phyloP scores from a whole-genome alignment of 2,113 vertebrate species.

The Scolopax mira region DNA sequence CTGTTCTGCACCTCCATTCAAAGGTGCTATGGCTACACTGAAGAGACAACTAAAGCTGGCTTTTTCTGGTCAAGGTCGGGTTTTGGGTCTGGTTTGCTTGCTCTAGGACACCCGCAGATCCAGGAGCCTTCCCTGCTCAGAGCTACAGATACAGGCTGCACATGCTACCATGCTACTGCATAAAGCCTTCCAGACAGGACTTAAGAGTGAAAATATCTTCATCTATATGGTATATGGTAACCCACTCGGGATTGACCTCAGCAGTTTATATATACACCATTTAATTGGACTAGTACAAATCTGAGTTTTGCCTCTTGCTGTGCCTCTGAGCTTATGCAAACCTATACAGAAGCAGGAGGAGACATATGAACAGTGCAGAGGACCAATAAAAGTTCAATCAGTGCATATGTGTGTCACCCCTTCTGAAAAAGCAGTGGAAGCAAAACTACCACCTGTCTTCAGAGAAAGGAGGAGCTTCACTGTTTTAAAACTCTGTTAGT shows the following conservation, averaged over 20 bases:
- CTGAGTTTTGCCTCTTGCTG: not conserved
- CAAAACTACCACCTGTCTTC: not conserved
- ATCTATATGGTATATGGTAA: not conserved
- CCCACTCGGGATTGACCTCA: not conserved
- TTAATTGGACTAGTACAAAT: not conserved
- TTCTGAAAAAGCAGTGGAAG: not conserved
- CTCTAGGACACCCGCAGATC: not conserved
- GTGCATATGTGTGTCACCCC: fast-evolving
- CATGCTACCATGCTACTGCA: not conserved
- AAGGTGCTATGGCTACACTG: not conserved
- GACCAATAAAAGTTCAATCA: not conserved
- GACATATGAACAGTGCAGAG: not conserved
- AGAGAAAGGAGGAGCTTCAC: not conserved
- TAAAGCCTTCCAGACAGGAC: not conserved
- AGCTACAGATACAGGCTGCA: not conserved
- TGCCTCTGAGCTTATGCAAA: not conserved
- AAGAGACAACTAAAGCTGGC: not conserved
- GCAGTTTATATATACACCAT: not conserved
- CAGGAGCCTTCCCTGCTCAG: not conserved
- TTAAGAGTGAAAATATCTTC: not conserved
- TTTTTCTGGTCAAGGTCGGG: not conserved
- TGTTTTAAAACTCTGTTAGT: not conserved
- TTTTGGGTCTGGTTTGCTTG: not conserved
- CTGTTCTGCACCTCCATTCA: not conserved
- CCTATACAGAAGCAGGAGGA: not conserved